Percentiles rank a stretch among this genome's conserved stretches.
Conservation (phyloP, 2,888 invertebrate species). For the Dastarcus helophoroides region DNA sequence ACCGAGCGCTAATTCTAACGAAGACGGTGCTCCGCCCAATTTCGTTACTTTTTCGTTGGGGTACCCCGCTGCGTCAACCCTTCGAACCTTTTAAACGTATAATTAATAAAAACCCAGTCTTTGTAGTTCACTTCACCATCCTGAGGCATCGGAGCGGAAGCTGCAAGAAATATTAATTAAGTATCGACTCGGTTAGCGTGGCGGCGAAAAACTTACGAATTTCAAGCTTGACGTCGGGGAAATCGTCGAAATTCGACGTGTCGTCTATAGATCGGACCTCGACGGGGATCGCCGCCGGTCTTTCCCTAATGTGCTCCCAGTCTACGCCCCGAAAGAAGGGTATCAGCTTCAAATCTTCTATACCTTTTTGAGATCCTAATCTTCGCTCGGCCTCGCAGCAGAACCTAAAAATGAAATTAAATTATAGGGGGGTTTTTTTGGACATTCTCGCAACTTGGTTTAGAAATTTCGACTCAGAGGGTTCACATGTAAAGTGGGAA, state of each 20-base stretch:
- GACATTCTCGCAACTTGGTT: too few species aligned
- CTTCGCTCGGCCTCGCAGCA: conserved; percentile 95
- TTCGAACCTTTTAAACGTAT: conserved; percentile 99
- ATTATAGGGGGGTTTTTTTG: neutral
- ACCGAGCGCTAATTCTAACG: too few species aligned
- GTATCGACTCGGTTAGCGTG: too few species aligned
- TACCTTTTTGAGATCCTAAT: conserved; percentile 76
- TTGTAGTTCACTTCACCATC: conserved; percentile 88
- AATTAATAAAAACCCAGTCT: conserved; percentile 99
- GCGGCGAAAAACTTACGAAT: conserved; percentile 84
- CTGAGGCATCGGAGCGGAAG: conserved; percentile 77
- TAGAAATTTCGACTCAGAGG: too few species aligned
- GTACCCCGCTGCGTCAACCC: conserved; percentile 86
- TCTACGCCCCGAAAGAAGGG: conserved; percentile 95
- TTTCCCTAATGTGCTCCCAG: conserved; percentile 97
- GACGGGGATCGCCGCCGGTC: conserved; percentile 95
- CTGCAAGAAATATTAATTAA: conserved; percentile 48
- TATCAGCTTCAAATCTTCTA: conserved; percentile 87
- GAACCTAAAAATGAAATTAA: conserved; percentile 50
- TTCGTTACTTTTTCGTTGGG: conserved; percentile 59
- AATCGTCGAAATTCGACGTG: conserved; percentile 99
- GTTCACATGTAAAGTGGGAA: too few species aligned
- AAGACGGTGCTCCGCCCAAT: neutral
- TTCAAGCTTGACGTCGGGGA: conserved; percentile 97
- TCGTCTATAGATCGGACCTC: conserved; percentile 98